phyloP scores from a whole-genome alignment of 2,797 vertebrate genomes.

The Trachurus trachurus region DNA sequence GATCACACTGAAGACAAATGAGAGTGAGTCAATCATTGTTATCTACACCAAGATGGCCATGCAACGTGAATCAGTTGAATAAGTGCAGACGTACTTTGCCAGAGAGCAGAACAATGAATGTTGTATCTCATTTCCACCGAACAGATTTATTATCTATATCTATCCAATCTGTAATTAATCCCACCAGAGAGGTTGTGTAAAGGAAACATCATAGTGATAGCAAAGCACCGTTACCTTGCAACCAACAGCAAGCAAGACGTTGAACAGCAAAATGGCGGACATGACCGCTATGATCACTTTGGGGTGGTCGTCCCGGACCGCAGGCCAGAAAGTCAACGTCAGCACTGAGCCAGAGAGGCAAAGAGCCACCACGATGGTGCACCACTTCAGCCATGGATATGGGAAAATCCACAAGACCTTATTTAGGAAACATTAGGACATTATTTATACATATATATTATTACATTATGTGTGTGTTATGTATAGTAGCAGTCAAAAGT shows the following conservation, averaged over 20 bases:
- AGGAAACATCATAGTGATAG: neutral
- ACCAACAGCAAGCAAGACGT: constrained; percentile 92
- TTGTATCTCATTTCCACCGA: constrained; percentile 41
- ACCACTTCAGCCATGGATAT: constrained; percentile 90
- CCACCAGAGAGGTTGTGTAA: constrained; percentile 5
- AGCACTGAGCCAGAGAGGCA: constrained; percentile 94
- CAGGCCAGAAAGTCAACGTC: constrained; percentile 96
- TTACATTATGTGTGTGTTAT: too few relatives aligned
- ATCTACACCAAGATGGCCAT: constrained; percentile 44
- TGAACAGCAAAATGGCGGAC: constrained; percentile 87
- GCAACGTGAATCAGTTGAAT: constrained; percentile 30
- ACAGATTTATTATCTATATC: constrained; percentile 47
- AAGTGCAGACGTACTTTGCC: constrained; percentile 35
- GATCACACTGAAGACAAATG: constrained; percentile 53
- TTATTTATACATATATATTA: too few relatives aligned
- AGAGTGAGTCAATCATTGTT: constrained; percentile 52
- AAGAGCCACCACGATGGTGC: constrained; percentile 89
- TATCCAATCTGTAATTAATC: constrained; percentile 33
- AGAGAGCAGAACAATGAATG: constrained; percentile 43
- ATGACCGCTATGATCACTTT: constrained; percentile 88
- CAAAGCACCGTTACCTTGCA: constrained; percentile 88
- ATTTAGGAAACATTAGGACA: constrained; percentile 31
- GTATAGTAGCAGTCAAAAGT: too few relatives aligned
- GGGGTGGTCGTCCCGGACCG: constrained; percentile 92
- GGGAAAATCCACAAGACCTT: constrained; percentile 95